phyloP scores from a whole-genome alignment of 1,140 invertebrate species.

The Atta texana region DNA sequence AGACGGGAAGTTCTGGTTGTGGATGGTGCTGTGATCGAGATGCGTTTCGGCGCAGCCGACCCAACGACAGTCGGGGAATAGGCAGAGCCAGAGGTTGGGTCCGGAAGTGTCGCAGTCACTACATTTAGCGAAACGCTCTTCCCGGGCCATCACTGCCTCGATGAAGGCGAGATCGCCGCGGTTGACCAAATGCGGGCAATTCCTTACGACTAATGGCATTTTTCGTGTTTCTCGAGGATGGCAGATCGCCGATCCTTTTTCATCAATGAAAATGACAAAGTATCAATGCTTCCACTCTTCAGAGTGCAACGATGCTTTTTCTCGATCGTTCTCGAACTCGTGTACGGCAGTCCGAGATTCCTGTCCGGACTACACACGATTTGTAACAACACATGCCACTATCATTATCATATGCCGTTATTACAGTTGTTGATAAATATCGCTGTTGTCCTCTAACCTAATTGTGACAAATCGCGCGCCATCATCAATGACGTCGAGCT shows the following conservation, averaged over 20 bases:
- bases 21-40: constrained; percentile 92
- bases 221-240: constrained; percentile 1
- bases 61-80: constrained; percentile 91
- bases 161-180: constrained; percentile 80
- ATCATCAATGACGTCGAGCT: background rate
- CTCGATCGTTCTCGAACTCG: background rate
- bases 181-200: constrained; percentile 81
- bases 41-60: constrained; percentile 93
- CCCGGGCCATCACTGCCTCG: constrained; percentile 77
- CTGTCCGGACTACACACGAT: constrained; percentile 52
- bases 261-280: background rate
- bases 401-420: constrained; percentile 19
- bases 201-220: constrained; percentile 83
- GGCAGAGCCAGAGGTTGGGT: constrained; percentile 94
- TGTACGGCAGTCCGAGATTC: background rate
- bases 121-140: constrained; percentile 82
- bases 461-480: constrained; percentile 60
- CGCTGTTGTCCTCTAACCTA: constrained; percentile 74
- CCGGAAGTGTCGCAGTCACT: constrained; percentile 85
- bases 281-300: background rate
- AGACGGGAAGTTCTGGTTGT: constrained; percentile 90
- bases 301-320: constrained; percentile 37
- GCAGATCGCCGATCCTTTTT: background rate
- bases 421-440: background rate
- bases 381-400: constrained; percentile 44